phyloP scores from a whole-genome alignment of 2,113 vertebrate genomes.

The Hippocampus barbouri region DNA sequence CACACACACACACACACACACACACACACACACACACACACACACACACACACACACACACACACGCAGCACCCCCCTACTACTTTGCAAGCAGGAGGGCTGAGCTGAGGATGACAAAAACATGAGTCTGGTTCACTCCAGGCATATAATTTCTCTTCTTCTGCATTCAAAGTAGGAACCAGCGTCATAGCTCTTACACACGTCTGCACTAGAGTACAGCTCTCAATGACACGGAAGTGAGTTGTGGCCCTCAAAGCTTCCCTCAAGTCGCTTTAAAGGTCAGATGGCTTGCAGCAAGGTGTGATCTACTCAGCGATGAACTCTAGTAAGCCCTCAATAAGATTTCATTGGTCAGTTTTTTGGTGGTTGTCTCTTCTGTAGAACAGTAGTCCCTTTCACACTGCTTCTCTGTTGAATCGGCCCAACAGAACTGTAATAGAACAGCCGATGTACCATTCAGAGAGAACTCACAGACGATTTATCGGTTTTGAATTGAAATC shows the following conservation, averaged over 20 bases:
- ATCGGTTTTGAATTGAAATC: too few species aligned
- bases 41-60: not conserved
- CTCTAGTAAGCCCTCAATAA: not conserved
- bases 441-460: too few species aligned
- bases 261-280: constrained; percentile 46
- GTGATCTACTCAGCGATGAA: constrained; percentile 52
- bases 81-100: constrained; percentile 37
- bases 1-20: too few species aligned
- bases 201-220: constrained; percentile 4
- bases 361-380: not conserved
- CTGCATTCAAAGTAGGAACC: constrained; percentile 59
- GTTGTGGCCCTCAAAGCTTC: constrained; percentile 32
- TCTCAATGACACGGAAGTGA: constrained; percentile 32
- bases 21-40: not conserved
- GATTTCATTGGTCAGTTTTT: not conserved
- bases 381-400: not conserved
- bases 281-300: constrained; percentile 54
- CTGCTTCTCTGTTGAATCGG: too few species aligned
- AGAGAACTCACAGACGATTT: too few species aligned
- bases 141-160: constrained; percentile 58
- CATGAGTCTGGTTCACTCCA: constrained; percentile 74
- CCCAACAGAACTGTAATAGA: too few species aligned
- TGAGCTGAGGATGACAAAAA: constrained; percentile 68
- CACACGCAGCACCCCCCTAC: constrained; percentile 31
- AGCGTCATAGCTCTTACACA: constrained; percentile 11